Evolutionary conservation across 2,797 vertebrate species (phyloP).

Genomic region (Steatocranus sp.): DNA sequence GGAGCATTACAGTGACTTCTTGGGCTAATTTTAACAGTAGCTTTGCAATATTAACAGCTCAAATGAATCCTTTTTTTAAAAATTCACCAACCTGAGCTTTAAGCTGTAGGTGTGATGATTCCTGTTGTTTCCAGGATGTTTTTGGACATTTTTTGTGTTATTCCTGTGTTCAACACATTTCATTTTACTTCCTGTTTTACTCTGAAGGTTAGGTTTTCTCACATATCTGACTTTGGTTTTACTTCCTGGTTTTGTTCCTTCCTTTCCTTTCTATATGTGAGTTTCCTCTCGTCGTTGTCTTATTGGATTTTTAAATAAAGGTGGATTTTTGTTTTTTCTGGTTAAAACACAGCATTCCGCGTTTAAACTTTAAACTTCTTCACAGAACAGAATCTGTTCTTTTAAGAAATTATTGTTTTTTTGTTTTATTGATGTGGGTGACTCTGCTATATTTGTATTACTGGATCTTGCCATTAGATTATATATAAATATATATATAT

Average conservation of each 20-base stretch:
- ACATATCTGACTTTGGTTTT: neutral
- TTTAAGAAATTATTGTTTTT: neutral
- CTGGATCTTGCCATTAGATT: neutral
- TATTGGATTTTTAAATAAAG: neutral
- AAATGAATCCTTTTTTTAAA: rapidly evolving
- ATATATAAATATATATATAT: too few species aligned
- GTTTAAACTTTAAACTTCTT: rapidly evolving
- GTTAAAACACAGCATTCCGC: neutral
- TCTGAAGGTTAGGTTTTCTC: neutral
- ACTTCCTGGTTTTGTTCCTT: neutral
- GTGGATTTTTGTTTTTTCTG: neutral
- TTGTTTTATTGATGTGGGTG: neutral
- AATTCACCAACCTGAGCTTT: neutral
- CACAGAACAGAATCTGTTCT: neutral
- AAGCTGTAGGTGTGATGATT: neutral
- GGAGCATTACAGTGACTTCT: neutral
- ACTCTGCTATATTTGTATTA: neutral
- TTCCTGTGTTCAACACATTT: neutral
- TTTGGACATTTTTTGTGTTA: neutral
- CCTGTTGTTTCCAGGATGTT: rapidly evolving
- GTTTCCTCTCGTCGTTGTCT: neutral
- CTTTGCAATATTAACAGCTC: neutral
- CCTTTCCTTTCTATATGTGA: neutral
- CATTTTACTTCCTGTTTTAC: neutral
- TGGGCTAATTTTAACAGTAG: neutral